These are phyloP conservation scores for Misgurnus mizolepis DNA, from an alignment of 2,113 vertebrate genomes.

Conservation along the genomic window DNA sequence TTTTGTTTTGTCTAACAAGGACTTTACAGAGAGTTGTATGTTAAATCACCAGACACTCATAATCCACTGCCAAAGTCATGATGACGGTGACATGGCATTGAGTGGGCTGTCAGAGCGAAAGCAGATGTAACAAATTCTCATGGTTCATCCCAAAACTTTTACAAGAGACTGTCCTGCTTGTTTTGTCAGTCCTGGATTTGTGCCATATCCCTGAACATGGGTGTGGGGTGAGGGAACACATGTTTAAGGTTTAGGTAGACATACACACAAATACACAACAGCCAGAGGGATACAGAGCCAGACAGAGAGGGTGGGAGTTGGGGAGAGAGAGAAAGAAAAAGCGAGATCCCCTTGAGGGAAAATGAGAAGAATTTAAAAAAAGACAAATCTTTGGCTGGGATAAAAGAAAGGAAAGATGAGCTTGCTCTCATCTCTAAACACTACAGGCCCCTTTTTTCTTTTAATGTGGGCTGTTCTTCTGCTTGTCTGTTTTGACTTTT, in stretches of 20 bases:
- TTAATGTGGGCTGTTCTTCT: constrained; percentile 32
- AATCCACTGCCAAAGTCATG: neutral
- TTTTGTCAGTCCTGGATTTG: neutral
- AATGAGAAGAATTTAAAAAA: neutral
- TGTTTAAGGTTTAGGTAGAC: neutral
- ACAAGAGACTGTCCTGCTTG: neutral
- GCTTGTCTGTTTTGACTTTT: constrained; percentile 51
- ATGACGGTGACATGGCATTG: constrained; percentile 9
- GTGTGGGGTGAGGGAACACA: neutral
- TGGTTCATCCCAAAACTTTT: neutral
- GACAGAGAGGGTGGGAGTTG: neutral
- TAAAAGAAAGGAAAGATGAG: constrained; percentile 23
- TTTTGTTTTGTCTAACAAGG: neutral
- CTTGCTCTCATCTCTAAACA: constrained; percentile 21
- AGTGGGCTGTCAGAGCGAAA: neutral
- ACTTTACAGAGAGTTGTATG: neutral
- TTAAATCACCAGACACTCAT: constrained; percentile 17
- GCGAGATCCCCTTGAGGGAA: constrained; percentile 7
- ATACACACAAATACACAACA: constrained; percentile 4
- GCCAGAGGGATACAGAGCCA: neutral
- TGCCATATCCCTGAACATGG: neutral
- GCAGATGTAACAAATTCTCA: neutral
- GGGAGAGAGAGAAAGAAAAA: neutral
- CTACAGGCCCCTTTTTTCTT: constrained; percentile 26
- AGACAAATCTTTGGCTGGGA: constrained; percentile 16